Percentiles rank a stretch among this genome's conserved stretches.
phyloP scores from a whole-genome alignment of 2,797 vertebrate species.

The Molossus molossus region DNA sequence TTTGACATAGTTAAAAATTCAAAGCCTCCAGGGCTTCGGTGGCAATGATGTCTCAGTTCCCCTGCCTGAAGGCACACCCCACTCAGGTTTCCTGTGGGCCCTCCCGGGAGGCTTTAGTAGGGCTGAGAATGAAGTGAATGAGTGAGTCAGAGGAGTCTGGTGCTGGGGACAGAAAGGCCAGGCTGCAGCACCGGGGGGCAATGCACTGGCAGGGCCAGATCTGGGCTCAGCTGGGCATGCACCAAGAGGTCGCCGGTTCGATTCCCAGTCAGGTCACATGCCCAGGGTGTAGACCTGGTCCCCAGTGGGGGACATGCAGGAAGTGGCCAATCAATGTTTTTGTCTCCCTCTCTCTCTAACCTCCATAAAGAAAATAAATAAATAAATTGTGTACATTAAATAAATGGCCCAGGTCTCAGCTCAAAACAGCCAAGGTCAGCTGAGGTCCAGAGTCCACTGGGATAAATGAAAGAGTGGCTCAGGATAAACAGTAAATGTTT shows the following conservation, averaged over 20 bases:
- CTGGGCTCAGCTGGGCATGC: neutral
- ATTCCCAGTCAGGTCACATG: no score
- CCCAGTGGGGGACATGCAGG: no score
- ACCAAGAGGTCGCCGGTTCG: no score
- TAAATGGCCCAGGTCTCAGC: neutral
- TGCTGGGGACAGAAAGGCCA: neutral
- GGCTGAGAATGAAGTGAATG: neutral
- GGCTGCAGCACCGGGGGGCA: neutral
- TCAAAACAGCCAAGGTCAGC: neutral
- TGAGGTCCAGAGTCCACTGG: neutral
- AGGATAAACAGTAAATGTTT: neutral
- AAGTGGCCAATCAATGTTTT: no score
- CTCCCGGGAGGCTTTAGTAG: neutral
- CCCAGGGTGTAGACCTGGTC: no score
- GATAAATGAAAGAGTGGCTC: neutral
- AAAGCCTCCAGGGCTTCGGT: neutral
- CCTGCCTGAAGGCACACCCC: accelerated
- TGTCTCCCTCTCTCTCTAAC: no score
- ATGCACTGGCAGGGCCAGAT: neutral
- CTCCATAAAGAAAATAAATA: no score
- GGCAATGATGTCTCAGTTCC: neutral
- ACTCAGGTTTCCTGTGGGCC: neutral
- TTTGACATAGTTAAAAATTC: neutral
- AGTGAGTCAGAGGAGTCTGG: neutral
- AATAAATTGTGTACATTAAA: neutral